Conservation (phyloP, 2,888 invertebrate species). For the Dryadula phaetusa region DNA sequence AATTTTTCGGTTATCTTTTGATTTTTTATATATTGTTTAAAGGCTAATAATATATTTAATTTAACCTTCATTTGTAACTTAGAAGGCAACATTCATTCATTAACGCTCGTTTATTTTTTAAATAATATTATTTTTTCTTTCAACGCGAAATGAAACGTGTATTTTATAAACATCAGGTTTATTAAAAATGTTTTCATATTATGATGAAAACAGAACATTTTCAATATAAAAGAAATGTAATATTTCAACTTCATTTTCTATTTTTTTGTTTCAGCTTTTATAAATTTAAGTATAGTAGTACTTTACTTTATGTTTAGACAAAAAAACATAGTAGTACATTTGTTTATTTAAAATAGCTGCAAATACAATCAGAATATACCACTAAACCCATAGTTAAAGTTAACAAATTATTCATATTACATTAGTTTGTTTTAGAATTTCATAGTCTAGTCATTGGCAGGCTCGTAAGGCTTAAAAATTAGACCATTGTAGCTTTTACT, state of each 20-base stretch:
- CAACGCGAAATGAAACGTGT: slow-evolving; percentile 10
- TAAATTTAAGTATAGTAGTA: neutral
- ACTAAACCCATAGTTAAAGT: too few relatives aligned
- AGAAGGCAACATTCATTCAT: slow-evolving; percentile 1
- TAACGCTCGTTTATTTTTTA: slow-evolving; percentile 10
- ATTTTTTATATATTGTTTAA: neutral
- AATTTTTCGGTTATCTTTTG: too few relatives aligned
- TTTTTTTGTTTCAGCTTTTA: neutral
- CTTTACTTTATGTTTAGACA: neutral
- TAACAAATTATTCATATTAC: too few relatives aligned
- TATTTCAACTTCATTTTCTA: slow-evolving; percentile 15
- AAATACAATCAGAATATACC: neutral
- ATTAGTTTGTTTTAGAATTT: too few relatives aligned
- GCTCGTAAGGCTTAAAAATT: too few relatives aligned
- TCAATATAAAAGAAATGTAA: slow-evolving; percentile 17
- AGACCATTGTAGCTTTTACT: too few relatives aligned
- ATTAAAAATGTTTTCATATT: slow-evolving; percentile 15
- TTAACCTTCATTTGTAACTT: neutral
- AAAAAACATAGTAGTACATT: slow-evolving; percentile 3
- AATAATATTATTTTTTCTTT: slow-evolving; percentile 18
- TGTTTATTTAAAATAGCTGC: neutral
- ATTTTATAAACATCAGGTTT: slow-evolving; percentile 17
- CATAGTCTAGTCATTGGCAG: too few relatives aligned
- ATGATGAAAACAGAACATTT: slow-evolving; percentile 12
- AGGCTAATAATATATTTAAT: neutral